phyloP scores from a whole-genome alignment of 2,888 invertebrate genomes.

The Cetonia aurata region DNA sequence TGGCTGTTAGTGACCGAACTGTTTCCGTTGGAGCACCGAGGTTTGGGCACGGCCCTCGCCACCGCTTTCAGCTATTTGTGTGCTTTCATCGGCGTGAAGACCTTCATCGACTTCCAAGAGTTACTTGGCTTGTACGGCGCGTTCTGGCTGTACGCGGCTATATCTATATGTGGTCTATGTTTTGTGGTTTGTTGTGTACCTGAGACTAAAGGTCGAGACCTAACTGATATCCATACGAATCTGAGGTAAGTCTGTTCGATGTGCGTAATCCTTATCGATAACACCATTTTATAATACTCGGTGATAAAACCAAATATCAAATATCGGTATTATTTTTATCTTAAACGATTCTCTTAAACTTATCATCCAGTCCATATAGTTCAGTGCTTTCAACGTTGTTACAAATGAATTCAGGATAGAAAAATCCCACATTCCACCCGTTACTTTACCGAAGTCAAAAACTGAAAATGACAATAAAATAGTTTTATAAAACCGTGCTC shows the following conservation, averaged over 20 bases:
- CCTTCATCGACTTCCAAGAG: slow-evolving; percentile 86
- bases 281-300: slow-evolving; percentile 33
- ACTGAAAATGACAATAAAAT: background rate
- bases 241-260: slow-evolving; percentile 58
- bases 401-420: background rate
- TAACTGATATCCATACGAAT: slow-evolving; percentile 88
- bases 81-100: slow-evolving; percentile 88
- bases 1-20: slow-evolving; percentile 87
- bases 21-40: slow-evolving; percentile 85
- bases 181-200: slow-evolving; percentile 90
- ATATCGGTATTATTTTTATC: slow-evolving; percentile 16
- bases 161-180: slow-evolving; percentile 84
- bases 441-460: no score
- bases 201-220: slow-evolving; percentile 90
- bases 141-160: slow-evolving; percentile 89
- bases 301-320: background rate
- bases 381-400: slow-evolving; percentile 21
- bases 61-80: slow-evolving; percentile 89
- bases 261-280: slow-evolving; percentile 26
- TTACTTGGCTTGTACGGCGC: slow-evolving; percentile 83
- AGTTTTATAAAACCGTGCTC: background rate
- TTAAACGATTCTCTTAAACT: background rate
- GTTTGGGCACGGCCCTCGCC: slow-evolving; percentile 89
- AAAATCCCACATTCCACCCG: background rate
- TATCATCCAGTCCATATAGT: background rate